Percentiles rank a stretch among this genome's conserved stretches.
phyloP scores from a whole-genome alignment of 2,113 vertebrate genomes.

The Vulpes ferrilata region DNA sequence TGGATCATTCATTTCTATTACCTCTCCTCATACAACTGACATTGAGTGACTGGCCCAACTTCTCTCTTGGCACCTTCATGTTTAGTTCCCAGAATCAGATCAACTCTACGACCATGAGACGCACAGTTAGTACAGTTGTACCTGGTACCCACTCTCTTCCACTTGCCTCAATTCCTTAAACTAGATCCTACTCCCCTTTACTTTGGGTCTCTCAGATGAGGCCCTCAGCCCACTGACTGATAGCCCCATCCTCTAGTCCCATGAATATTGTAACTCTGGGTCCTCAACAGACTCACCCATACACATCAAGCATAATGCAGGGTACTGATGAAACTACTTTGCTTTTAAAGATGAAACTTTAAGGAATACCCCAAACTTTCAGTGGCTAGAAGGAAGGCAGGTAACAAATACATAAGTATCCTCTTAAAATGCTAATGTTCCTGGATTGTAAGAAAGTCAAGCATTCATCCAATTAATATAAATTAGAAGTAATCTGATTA shows the following conservation, averaged over 20 bases:
- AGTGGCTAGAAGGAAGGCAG: not conserved
- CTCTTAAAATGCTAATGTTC: not conserved
- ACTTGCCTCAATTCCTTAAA: not conserved
- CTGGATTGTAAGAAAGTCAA: not conserved
- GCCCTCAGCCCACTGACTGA: not conserved
- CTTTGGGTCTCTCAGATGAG: not conserved
- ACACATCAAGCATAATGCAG: not conserved
- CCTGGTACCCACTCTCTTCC: not conserved
- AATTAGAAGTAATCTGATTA: conserved; percentile 8
- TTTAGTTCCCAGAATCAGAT: not conserved
- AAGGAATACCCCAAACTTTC: not conserved
- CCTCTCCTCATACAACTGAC: not conserved
- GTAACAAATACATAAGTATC: not conserved
- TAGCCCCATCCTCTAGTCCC: not conserved
- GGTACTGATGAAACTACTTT: not conserved
- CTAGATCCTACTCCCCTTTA: not conserved
- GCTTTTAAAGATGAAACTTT: not conserved
- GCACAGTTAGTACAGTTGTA: not conserved
- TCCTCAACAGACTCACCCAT: not conserved
- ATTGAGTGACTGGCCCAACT: not conserved
- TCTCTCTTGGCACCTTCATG: not conserved
- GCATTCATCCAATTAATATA: not conserved
- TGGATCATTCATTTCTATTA: not conserved
- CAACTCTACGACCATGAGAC: not conserved
- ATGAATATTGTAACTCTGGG: too few relatives aligned